Evolutionary conservation across 2,113 vertebrate genomes (phyloP).

Genomic region (Dasyornis broadbenti): DNA sequence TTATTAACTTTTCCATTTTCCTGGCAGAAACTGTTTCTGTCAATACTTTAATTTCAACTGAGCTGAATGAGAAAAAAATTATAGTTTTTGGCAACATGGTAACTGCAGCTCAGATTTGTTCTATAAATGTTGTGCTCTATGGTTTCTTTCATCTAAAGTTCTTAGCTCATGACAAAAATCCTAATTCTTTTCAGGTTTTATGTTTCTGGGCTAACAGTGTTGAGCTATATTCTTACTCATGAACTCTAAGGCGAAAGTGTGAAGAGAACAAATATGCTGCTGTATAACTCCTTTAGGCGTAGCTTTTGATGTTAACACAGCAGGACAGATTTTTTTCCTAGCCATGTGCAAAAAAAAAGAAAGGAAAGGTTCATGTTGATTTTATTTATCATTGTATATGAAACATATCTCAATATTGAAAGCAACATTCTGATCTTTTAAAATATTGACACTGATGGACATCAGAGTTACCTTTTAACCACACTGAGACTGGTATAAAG

Average conservation of each 20-base stretch:
- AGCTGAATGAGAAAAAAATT: not conserved
- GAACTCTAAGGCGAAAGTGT: not conserved
- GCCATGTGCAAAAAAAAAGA: not conserved
- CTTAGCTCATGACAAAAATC: not conserved
- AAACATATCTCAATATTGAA: not conserved
- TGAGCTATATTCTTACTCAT: not conserved
- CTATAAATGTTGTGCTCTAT: not conserved
- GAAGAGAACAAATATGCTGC: not conserved
- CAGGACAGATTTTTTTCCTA: not conserved
- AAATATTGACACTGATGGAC: not conserved
- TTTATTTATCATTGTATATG: not conserved
- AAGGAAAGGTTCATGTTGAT: not conserved
- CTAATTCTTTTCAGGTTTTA: not conserved
- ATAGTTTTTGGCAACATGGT: not conserved
- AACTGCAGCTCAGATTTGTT: not conserved
- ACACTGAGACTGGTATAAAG: not conserved
- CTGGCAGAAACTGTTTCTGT: not conserved
- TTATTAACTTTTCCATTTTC: constrained; percentile 1
- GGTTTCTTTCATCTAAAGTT: not conserved
- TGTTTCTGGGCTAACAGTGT: not conserved
- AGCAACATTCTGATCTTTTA: not conserved
- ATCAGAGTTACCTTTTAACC: not conserved
- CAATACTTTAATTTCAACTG: constrained; percentile 21
- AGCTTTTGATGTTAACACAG: not conserved
- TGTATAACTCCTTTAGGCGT: not conserved